Evolutionary conservation across 1,140 invertebrate genomes (phyloP), one percentile per base, ranked within the genome.

Genomic region (Triops longicaudatus): DNA sequence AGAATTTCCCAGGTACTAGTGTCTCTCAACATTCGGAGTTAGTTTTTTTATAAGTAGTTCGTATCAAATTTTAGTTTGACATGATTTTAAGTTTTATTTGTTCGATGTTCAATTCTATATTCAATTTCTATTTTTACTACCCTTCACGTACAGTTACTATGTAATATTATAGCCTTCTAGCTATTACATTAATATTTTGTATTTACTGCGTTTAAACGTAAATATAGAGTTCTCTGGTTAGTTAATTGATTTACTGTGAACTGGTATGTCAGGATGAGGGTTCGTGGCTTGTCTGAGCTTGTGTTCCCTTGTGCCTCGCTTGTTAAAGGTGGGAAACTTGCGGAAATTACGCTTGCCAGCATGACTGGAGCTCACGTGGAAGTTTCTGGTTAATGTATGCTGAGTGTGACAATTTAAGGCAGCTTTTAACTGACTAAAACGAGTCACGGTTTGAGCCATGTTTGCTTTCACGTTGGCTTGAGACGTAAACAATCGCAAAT

Each of bases 331-430:
- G 1, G 88, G 81, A 82, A 94, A 93, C 85, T 93, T 94, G 50
- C 88, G 85, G 82, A 94, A 93, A 85, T 93, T 94, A 73, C 88
- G 87, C 84, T 93, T 93, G 11, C 91, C 91, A 27, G 31, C 17
- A 73, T 11, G 17, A 63, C 10, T 17, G 50, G 22, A n/a, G 22
- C 50, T 63, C 14, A 22, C n/a, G 2, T 63, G 50, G 22, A 63
- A 63, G 22, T 3, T 63, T 63, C 50, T 10, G 50, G 50, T 17
- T n/a, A 22, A n/a, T 17, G 14, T 17, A 6, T 14, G 17, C 6
- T 63, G 50, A 63, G 17, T 63, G 50, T 14, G 17, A 14, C 50
- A n/a, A n/a, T 22, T 22, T 14, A 17, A 63, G 10, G 17, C 17
- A 17, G 22, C 2, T 17, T 63, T 63, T 12, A 63, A 17, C 9